Evolutionary conservation across 1,140 invertebrate species (phyloP), one percentile per base, ranked within the genome.

Genomic region (Lordiphosa stackelbergi): DNA sequence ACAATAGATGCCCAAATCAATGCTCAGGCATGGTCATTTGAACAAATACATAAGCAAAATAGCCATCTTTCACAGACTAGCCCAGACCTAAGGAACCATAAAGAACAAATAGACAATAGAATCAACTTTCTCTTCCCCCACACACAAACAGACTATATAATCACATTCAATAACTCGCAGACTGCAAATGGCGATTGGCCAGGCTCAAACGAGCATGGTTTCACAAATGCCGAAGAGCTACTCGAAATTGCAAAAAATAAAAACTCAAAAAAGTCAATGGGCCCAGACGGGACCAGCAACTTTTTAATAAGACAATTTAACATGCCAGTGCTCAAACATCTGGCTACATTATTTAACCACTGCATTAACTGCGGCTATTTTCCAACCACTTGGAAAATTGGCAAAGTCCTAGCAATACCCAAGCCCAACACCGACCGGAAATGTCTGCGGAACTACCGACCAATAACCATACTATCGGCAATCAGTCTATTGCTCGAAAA

Each of bases 401-500:
- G 22, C 19, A n/a, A 12, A 16, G 11, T 48, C 0, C 36, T 41
- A 2, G 16, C 58, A 2, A 54, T 61, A 2, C 49, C 24, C 0
- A 61, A 61, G 5, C 40, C 31, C 12, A 53, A 47, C 10, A 2
- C 37, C 5, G 40, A 36, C n/a, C 43, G n/a, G 1, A 11, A 48
- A 28, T 48, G 16, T 8, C 36, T 49, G 5, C 36, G 45, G 4
- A 24, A 38, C 0, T 61, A 37, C 28, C 47, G 58, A 8, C 58
- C 58, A 0, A 54, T 61, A 4, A 53, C 58, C 2, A 48, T 61
- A 0, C 19, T 61, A 1, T 61, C 58, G 0, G 58, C 51, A 1
- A 47, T 60, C 8, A 60, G 57, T n/a, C 49, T 37, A 0, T 8
- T 60, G 5, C 53, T 47, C 8, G 57, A 60, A 35, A 60, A 48